These are phyloP conservation scores for Etheostoma cragini DNA, from an alignment of 2,113 vertebrate species.

Conservation along the genomic window DNA sequence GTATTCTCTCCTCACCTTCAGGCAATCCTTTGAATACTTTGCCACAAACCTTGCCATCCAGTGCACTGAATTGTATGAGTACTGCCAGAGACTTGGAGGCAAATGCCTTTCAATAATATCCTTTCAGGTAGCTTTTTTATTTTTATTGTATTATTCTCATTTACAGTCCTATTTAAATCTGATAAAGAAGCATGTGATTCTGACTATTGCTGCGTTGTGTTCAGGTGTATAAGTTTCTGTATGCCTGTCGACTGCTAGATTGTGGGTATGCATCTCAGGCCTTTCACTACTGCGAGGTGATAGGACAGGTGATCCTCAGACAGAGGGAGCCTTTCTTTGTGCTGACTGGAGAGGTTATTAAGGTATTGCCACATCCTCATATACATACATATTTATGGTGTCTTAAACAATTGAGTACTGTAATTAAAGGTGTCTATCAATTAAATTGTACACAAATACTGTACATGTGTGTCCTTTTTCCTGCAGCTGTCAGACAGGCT, in stretches of 20 bases:
- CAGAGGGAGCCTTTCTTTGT: conserved; percentile 63
- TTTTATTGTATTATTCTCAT: neutral
- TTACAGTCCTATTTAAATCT: neutral
- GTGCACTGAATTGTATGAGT: conserved; percentile 91
- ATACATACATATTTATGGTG: neutral
- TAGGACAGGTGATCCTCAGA: conserved; percentile 78
- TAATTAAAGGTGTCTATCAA: neutral
- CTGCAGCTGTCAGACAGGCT: conserved; percentile 88
- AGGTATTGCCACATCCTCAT: conserved; percentile 78
- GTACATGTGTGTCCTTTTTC: neutral
- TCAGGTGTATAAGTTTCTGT: conserved; percentile 93
- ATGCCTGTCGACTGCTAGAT: conserved; percentile 90
- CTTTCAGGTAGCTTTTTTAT: conserved; percentile 87
- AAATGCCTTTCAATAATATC: conserved; percentile 83
- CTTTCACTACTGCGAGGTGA: conserved; percentile 91
- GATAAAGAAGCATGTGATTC: neutral
- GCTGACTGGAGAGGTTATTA: conserved; percentile 86
- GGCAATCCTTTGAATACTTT: conserved; percentile 86
- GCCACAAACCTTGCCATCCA: conserved; percentile 87
- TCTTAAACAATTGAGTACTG: neutral
- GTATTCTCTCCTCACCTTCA: conserved; percentile 62
- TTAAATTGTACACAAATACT: neutral
- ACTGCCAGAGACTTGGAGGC: conserved; percentile 86
- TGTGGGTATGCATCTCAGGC: conserved; percentile 88
- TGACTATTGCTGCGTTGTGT: conserved; percentile 33